Conservation (phyloP, 2,888 invertebrate species). For the Lasioglossum vierecki region DNA sequence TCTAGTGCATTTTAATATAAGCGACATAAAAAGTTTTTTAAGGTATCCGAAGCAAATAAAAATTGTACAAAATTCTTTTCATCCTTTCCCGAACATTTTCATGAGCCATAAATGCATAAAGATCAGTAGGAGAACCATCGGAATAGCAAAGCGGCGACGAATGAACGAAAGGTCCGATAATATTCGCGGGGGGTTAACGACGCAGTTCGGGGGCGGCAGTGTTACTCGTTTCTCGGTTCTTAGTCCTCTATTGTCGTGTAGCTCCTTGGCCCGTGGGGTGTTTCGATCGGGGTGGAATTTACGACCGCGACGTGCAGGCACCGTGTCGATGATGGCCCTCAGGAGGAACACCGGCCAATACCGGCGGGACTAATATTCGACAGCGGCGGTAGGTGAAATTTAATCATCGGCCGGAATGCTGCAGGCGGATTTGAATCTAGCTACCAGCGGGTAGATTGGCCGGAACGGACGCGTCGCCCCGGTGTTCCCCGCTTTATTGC, state of each 20-base stretch:
- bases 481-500: slow-evolving; percentile 42
- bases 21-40: too few relatives aligned
- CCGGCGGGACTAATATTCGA: slow-evolving; percentile 66
- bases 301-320: slow-evolving; percentile 50
- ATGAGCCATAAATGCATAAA: too few relatives aligned
- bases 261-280: slow-evolving; percentile 17
- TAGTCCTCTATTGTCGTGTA: not conserved
- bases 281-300: slow-evolving; percentile 44
- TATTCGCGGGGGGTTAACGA: not conserved
- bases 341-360: slow-evolving; percentile 58
- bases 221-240: not conserved
- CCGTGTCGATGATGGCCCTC: slow-evolving; percentile 65
- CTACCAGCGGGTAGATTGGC: slow-evolving; percentile 46
- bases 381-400: slow-evolving; percentile 61
- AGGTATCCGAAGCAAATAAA: too few relatives aligned
- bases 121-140: too few relatives aligned
- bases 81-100: too few relatives aligned
- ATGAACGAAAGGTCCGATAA: not conserved
- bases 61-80: too few relatives aligned
- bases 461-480: slow-evolving; percentile 44
- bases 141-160: too few relatives aligned
- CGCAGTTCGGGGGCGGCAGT: not conserved
- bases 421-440: slow-evolving; percentile 62
- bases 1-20: too few relatives aligned
- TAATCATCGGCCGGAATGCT: slow-evolving; percentile 65